Base-by-base conservation (phyloP, 2,113 vertebrate species). In the Bubo scandiacus region DNA sequence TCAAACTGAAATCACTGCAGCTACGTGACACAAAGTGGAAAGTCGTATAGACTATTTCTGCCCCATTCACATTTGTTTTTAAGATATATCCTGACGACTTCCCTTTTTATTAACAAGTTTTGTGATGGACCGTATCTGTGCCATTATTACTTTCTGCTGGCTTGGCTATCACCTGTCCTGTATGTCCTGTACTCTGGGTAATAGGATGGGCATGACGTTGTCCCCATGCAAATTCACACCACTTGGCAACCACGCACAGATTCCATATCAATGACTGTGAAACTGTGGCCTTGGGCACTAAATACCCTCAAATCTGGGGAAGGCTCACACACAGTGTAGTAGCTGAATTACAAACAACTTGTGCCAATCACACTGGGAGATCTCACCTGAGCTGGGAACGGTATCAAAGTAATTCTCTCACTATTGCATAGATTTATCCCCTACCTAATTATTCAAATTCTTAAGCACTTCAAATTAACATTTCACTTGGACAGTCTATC, bases 391-490 rank as follows among this genome's bases (percentile, higher is more conserved):
- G 77, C 73, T 45, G 51, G 36, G 63, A 90, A 62, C 3, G 2
- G 12, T 62, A 95, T 90, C 74, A 77, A 85, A 90, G 87, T 40
- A 82, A 85, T 91, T 84, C 59, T 82, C 29, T 86, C 78, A 66
- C 43, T 93, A 90, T 85, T 82, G 86, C 70, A 79, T 1, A 91
- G 77, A 81, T 84, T 83, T 86, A 83, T 93, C 42, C 57, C 32
- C 68, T 71, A 91, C 32, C 49, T 91, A 89, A 89, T 91, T 89
- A 94, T 85, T 85, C 86, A 87, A 95, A 95, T 89, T 81, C 78
- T 85, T 82, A 92, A 96, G 58, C 66, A 36, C 71, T 82, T 91
- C 84, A 95, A 91, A 96, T 97, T 94, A 96, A 97, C 81, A 61
- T 91, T 96, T 95, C 91, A 88, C 81, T 90, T 88, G 94, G 91